These are phyloP conservation scores for Machimus atricapillus DNA, from an alignment of 2,888 invertebrate genomes.

Conservation along the genomic window DNA sequence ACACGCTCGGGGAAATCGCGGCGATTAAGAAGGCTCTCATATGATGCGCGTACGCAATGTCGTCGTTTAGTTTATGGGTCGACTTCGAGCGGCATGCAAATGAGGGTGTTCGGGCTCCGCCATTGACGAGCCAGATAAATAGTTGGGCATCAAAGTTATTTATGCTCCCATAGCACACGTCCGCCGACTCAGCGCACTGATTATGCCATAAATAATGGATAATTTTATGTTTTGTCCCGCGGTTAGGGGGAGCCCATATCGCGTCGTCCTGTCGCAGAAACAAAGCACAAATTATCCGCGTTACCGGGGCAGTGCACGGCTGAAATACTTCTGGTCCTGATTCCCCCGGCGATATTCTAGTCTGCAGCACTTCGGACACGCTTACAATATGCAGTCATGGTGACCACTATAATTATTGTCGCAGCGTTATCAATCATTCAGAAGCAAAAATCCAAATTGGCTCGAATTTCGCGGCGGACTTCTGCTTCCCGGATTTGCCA, in stretches of 20 bases:
- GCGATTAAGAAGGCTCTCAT: constrained; percentile 27
- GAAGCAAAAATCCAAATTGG: background rate
- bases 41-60: constrained; percentile 12
- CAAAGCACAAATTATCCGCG: background rate
- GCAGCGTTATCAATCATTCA: background rate
- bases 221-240: constrained; percentile 19
- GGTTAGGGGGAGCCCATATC: background rate
- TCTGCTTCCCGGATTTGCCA: background rate
- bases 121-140: constrained; percentile 11
- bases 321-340: background rate
- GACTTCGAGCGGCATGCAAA: constrained; percentile 22
- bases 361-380: background rate
- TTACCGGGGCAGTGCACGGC: background rate
- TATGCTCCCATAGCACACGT: background rate
- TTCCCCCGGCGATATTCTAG: background rate
- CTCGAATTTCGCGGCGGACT: background rate
- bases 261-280: background rate
- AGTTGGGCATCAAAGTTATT: constrained; percentile 25
- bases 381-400: background rate
- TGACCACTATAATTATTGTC: background rate
- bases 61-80: constrained; percentile 23
- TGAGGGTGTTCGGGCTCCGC: background rate
- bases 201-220: constrained; percentile 28
- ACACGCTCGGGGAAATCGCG: constrained; percentile 28
- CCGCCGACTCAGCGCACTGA: background rate